Conservation (phyloP, 2,113 vertebrate species). For the Apteryx mantelli region DNA sequence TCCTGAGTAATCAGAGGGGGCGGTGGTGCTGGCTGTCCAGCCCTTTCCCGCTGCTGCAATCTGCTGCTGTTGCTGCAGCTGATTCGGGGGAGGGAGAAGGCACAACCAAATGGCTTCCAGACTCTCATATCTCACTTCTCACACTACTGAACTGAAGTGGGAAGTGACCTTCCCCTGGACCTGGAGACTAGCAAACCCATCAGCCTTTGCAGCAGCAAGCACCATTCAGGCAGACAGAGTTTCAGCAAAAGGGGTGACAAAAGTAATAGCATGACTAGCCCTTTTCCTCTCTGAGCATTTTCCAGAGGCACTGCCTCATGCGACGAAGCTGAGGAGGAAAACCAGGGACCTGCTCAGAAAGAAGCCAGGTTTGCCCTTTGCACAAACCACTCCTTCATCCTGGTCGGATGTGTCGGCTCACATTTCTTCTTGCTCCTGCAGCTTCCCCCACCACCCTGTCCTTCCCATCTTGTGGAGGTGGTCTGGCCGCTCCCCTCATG, state of each 20-base stretch:
- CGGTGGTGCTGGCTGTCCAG: not conserved
- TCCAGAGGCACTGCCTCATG: not conserved
- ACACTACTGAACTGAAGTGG: not conserved
- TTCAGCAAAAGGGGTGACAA: not conserved
- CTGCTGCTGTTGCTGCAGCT: not conserved
- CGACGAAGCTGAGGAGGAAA: not conserved
- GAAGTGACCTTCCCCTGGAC: not conserved
- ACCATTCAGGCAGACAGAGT: rapidly evolving
- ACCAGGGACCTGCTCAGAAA: not conserved
- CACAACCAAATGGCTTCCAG: not conserved
- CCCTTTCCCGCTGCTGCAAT: slow-evolving; percentile 7
- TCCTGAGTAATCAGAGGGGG: slow-evolving; percentile 70
- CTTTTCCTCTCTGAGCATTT: not conserved
- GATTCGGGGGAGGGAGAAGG: not conserved
- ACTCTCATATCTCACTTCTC: not conserved
- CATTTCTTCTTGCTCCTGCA: not conserved
- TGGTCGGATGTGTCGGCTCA: rapidly evolving
- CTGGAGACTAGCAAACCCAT: rapidly evolving
- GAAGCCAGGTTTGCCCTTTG: not conserved
- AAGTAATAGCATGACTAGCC: not conserved
- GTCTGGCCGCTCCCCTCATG: not conserved
- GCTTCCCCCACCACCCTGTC: not conserved
- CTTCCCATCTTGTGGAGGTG: not conserved
- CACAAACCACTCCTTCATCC: not conserved
- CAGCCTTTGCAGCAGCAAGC: rapidly evolving